Conservation (phyloP, 2,888 invertebrate species). For the Anagyrus pseudococci region DNA sequence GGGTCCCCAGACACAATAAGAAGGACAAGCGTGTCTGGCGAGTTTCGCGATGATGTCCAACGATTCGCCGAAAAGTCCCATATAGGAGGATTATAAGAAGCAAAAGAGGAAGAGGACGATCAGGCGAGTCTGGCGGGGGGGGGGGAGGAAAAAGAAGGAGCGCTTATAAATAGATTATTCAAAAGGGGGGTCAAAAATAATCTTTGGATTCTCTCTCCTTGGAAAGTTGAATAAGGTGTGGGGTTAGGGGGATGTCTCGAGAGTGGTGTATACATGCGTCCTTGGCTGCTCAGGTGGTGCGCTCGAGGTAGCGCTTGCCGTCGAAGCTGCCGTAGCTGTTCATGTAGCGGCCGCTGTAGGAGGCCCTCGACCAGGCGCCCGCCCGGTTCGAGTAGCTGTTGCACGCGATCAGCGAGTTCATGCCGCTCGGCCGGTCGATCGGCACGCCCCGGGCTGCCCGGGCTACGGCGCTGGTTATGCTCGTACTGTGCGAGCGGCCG, state of each 20-base stretch:
- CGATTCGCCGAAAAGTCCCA: too few species aligned
- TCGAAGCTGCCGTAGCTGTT: constrained; percentile 67
- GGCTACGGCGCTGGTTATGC: constrained; percentile 20
- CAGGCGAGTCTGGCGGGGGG: too few species aligned
- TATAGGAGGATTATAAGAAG: too few species aligned
- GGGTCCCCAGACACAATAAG: too few species aligned
- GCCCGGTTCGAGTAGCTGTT: constrained; percentile 77
- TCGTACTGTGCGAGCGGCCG: constrained; percentile 47
- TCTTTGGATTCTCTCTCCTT: too few species aligned
- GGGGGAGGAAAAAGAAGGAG: too few species aligned
- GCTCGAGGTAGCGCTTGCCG: constrained; percentile 52
- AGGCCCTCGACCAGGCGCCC: constrained; percentile 66
- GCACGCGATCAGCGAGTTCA: constrained; percentile 78
- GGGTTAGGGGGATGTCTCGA: neutral
- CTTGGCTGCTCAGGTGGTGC: constrained; percentile 55
- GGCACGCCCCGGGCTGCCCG: constrained; percentile 63
- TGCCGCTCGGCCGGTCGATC: constrained; percentile 74
- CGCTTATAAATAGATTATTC: too few species aligned
- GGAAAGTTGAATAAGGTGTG: too few species aligned
- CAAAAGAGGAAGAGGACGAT: too few species aligned
- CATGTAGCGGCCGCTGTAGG: constrained; percentile 64
- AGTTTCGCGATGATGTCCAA: too few species aligned
- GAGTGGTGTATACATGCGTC: neutral
- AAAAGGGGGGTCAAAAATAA: too few species aligned
- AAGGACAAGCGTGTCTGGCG: too few species aligned